Conservation (phyloP, 1,140 invertebrate species). For the Samia ricini region DNA sequence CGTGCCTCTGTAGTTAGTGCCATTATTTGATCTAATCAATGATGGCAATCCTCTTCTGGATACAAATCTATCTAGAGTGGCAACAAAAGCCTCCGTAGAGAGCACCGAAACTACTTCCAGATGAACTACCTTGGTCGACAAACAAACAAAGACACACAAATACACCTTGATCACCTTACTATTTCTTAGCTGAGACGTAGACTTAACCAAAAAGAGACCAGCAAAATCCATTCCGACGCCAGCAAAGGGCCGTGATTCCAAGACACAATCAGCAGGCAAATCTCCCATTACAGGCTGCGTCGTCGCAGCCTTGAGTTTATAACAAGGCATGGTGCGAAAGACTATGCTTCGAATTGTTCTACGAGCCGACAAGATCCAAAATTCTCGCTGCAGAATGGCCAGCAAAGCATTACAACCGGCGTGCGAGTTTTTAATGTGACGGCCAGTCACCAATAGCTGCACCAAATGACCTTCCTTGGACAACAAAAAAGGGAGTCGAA, state of each 20-base stretch:
- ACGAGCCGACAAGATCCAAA: conserved; percentile 18
- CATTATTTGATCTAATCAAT: conserved; percentile 48
- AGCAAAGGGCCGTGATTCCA: neutral
- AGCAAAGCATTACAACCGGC: conserved; percentile 6
- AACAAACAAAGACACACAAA: neutral
- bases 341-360: neutral
- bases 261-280: neutral
- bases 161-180: neutral
- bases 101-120: neutral
- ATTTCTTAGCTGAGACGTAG: neutral
- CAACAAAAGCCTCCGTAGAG: conserved; percentile 17
- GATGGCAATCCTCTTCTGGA: conserved; percentile 44
- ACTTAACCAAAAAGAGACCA: neutral
- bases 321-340: neutral
- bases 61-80: conserved; percentile 11
- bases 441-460: too few relatives aligned
- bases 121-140: neutral
- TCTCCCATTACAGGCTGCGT: neutral
- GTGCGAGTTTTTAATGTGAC: too few relatives aligned
- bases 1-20: conserved; percentile 48
- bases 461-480: too few relatives aligned
- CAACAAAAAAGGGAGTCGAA: too few relatives aligned
- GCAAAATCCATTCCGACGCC: neutral
- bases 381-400: conserved; percentile 13
- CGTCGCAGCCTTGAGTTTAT: neutral